Evolutionary conservation across 1,140 invertebrate genomes (phyloP).

Genomic region (Oppia nitens): DNA sequence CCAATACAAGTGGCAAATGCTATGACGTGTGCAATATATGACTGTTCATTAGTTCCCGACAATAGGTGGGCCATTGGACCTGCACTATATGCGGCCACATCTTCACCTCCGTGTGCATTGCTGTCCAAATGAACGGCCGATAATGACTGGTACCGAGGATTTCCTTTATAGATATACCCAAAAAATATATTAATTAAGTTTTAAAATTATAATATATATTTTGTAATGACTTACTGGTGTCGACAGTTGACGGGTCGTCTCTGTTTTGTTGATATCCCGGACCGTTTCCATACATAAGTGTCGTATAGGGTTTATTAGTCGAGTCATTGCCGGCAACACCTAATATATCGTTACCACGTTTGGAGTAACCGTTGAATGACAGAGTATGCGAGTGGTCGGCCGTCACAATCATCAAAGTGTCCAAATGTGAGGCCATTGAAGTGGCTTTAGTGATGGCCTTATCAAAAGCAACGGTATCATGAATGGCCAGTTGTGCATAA

Average conservation of each 20-base stretch:
- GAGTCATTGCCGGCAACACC: constrained; percentile 7
- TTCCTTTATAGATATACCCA: not conserved
- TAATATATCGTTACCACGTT: constrained; percentile 24
- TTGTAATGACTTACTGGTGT: not conserved
- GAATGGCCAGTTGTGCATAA: constrained; percentile 26
- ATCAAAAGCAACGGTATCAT: constrained; percentile 24
- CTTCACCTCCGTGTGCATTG: constrained; percentile 59
- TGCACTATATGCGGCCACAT: constrained; percentile 40
- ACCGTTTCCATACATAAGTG: constrained; percentile 60
- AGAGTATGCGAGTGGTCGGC: constrained; percentile 26
- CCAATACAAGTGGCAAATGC: constrained; percentile 35
- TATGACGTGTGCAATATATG: constrained; percentile 72
- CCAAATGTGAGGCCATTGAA: constrained; percentile 23
- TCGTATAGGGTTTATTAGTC: constrained; percentile 36
- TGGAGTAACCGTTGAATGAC: constrained; percentile 24
- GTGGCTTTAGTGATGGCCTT: constrained; percentile 22
- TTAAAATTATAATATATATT: not conserved
- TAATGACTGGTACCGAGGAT: constrained; percentile 44
- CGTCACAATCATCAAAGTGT: constrained; percentile 23
- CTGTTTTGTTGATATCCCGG: constrained; percentile 32
- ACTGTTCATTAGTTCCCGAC: constrained; percentile 74
- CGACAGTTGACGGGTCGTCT: not conserved
- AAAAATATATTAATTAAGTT: not conserved
- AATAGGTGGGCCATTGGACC: constrained; percentile 77
- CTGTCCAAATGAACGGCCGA: constrained; percentile 49